Evolutionary conservation across 2,113 vertebrate species (phyloP).

Genomic region (Columba livia): DNA sequence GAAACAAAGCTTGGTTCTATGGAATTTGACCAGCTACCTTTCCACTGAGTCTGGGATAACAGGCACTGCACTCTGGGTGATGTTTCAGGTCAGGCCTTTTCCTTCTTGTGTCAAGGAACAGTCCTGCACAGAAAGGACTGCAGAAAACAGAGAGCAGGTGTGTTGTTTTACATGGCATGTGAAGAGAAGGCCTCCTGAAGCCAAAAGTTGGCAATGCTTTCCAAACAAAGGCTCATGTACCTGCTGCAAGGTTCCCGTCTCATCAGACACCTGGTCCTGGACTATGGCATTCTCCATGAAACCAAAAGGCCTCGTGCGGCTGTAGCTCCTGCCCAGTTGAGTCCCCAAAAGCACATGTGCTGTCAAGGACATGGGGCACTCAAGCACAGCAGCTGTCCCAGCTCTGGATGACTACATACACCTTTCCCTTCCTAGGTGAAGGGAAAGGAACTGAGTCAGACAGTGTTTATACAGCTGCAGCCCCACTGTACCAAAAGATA

Average conservation of each 20-base stretch:
- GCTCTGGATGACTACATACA: not conserved
- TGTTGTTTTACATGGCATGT: not conserved
- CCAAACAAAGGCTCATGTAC: not conserved
- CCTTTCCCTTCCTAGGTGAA: not conserved
- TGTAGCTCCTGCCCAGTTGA: fast-evolving
- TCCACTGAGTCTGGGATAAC: not conserved
- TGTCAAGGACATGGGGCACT: not conserved
- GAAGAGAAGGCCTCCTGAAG: not conserved
- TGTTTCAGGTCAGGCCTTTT: not conserved
- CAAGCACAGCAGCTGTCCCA: not conserved
- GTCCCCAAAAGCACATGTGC: not conserved
- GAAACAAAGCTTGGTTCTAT: not conserved
- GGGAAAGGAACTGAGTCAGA: not conserved
- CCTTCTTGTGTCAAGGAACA: not conserved
- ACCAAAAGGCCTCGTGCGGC: not conserved
- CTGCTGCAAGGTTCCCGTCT: not conserved
- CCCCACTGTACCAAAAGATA: not conserved
- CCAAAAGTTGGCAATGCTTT: not conserved
- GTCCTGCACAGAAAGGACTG: not conserved
- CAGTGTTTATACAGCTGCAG: not conserved
- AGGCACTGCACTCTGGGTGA: not conserved
- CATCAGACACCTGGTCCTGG: not conserved
- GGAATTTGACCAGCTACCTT: not conserved
- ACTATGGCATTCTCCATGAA: not conserved
- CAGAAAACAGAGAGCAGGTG: not conserved